Base-by-base conservation (phyloP, 1,140 invertebrate genomes). In the Andricus grossulariae region DNA sequence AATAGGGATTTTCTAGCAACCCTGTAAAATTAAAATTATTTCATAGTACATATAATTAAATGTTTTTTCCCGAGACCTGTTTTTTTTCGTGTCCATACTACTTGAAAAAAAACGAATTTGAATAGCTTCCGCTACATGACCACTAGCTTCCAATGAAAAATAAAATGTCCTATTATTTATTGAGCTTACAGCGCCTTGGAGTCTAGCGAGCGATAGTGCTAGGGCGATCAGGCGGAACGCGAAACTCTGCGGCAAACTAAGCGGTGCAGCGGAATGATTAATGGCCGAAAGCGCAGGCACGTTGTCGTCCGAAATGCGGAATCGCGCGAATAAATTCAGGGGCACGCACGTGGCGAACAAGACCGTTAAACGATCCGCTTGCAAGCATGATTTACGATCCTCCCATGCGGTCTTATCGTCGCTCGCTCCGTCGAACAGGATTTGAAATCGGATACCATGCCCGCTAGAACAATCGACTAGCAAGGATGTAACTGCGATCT, bases 401-500 rank as follows among this genome's bases (percentile, higher is more conserved):
- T 76, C 73, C 74, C 75, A 80, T 80, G 79, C 73, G 75, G 79
- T 32, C 79, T 79, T 78, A 81, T 81, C 80, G 80, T 81, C 77
- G 54, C 73, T 52, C 54, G 77, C 77, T 81, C 77, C 60, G 77
- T 54, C 77, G 77, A 81, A 78, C 77, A 81, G 79, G 79, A 78
- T 80, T 80, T 81, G 80, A 81, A 81, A 81, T 81, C 80, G 80
- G 80, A 81, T 81, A 81, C 76, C 77, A 54, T 57, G 50, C 52
- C 72, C 25, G 52, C 52, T 55, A 57, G 32, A 66, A 66, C 60
- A 66, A 66, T 66, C 60, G 60, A 39, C 25, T 25, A 39, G 60
- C 60, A 66, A 66, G 21, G 60, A 78, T 78, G 80, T 80, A 82
- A 82, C 80, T 83, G 83, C 81, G 83, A 84, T 84, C 81, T 81